A percentile compares a stretch with the other conserved stretches of the same genome.
Evolutionary conservation across 35 echinoderm and acorn worm genomes (phyloP).

Genomic region (Ophiothrix spiculata): DNA sequence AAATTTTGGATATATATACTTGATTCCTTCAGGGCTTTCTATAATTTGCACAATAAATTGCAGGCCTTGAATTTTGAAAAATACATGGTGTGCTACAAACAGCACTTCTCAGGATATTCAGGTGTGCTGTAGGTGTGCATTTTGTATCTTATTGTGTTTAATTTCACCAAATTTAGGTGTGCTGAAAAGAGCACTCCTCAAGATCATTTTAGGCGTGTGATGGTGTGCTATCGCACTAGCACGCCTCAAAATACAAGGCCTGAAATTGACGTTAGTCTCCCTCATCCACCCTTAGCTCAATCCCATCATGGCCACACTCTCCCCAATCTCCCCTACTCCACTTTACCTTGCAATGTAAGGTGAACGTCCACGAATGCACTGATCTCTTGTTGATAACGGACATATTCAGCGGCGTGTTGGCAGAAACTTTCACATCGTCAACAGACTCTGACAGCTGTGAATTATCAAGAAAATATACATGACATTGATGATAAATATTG

Average conservation of each 20-base stretch:
- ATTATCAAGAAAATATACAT: background rate
- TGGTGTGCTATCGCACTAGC: background rate
- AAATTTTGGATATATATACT: background rate
- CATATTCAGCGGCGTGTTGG: constrained; percentile 69
- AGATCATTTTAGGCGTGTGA: too few species aligned
- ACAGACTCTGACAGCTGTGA: constrained; percentile 65
- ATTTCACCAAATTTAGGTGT: too few species aligned
- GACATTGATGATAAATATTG: too few species aligned
- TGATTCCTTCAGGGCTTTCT: background rate
- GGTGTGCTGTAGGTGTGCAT: background rate
- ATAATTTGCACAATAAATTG: background rate
- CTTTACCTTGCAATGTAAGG: constrained; percentile 13
- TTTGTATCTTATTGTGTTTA: too few species aligned
- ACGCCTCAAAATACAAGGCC: background rate
- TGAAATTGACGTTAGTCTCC: background rate
- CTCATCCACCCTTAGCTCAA: background rate
- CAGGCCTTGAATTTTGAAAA: background rate
- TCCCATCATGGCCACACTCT: background rate
- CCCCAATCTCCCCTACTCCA: background rate
- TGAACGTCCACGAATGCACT: constrained; percentile 84
- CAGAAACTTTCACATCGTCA: constrained; percentile 84
- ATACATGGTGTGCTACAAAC: background rate
- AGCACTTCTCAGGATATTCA: background rate
- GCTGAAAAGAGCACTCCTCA: too few species aligned
- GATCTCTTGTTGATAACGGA: constrained; percentile 78